These are phyloP conservation scores for Lochmaea crataegi DNA, from an alignment of 2,888 invertebrate species.

Conservation along the genomic window DNA sequence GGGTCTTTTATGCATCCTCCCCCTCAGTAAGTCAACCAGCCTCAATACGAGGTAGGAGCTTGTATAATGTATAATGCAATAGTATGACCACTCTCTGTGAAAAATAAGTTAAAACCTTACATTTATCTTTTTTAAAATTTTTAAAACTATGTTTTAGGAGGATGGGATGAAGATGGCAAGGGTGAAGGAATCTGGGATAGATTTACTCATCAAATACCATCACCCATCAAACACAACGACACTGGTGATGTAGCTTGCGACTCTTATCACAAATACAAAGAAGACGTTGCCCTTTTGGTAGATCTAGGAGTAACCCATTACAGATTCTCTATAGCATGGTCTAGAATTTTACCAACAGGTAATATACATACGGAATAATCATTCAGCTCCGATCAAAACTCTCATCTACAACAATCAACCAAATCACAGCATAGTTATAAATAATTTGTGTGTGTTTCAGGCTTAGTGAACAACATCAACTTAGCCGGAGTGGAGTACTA, in stretches of 20 bases:
- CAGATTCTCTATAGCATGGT: constrained; percentile 46
- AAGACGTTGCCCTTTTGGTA: constrained; percentile 71
- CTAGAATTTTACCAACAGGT: constrained; percentile 66
- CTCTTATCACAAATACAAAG: constrained; percentile 73
- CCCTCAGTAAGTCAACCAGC: too few relatives aligned
- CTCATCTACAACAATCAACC: too few relatives aligned
- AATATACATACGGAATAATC: background rate
- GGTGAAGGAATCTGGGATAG: constrained; percentile 76
- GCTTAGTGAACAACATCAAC: constrained; percentile 73
- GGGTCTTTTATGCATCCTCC: too few relatives aligned
- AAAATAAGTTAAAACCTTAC: too few relatives aligned
- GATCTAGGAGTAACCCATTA: constrained; percentile 67
- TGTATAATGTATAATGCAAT: too few relatives aligned
- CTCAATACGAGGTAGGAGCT: too few relatives aligned
- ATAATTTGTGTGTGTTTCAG: constrained; percentile 11
- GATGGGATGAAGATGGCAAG: constrained; percentile 64
- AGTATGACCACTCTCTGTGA: too few relatives aligned
- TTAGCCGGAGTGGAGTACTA: constrained; percentile 71
- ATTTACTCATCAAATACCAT: constrained; percentile 68
- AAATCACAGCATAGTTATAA: background rate
- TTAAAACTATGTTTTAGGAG: constrained; percentile 34
- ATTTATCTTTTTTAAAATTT: too few relatives aligned
- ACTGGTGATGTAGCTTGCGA: constrained; percentile 75
- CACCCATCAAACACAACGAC: constrained; percentile 67
- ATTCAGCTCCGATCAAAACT: too few relatives aligned